Evolutionary conservation across 1,140 invertebrate genomes (phyloP).

Genomic region (Oncopeltus fasciatus): DNA sequence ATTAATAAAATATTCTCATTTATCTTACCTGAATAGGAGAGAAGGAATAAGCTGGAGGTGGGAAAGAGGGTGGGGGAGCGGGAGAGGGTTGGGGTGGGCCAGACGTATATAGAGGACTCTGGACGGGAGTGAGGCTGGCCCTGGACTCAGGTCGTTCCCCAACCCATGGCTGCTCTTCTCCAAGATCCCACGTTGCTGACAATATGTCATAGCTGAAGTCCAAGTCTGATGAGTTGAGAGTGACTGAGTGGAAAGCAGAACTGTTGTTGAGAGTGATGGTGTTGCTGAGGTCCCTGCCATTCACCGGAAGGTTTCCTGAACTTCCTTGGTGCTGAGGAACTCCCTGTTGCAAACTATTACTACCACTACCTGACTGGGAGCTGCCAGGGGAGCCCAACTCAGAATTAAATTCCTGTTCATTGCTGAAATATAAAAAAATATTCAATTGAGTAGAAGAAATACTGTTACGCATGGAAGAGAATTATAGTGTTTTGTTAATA

Average conservation of each 20-base stretch:
- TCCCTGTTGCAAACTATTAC: not conserved
- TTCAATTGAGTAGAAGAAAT: not conserved
- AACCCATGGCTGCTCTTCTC: slow-evolving; percentile 26
- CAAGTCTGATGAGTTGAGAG: slow-evolving; percentile 27
- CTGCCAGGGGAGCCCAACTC: slow-evolving; percentile 1
- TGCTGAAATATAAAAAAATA: slow-evolving; percentile 24
- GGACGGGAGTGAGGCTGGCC: slow-evolving; percentile 34
- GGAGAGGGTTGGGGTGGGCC: not conserved
- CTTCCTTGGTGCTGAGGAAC: not conserved
- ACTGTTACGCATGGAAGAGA: no score
- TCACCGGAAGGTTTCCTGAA: slow-evolving; percentile 41
- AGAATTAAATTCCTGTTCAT: slow-evolving; percentile 34
- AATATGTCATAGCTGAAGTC: slow-evolving; percentile 40
- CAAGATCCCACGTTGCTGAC: slow-evolving; percentile 34
- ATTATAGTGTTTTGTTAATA: no score
- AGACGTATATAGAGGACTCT: slow-evolving; percentile 29
- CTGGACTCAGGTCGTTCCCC: slow-evolving; percentile 39
- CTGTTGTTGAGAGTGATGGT: slow-evolving; percentile 22
- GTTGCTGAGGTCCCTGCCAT: slow-evolving; percentile 30
- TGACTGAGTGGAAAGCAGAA: slow-evolving; percentile 28
- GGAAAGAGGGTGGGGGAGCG: not conserved
- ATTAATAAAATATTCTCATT: no score
- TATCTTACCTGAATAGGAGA: not conserved
- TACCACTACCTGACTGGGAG: slow-evolving; percentile 5
- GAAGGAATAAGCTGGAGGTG: not conserved